Conservation (phyloP, 2,888 invertebrate genomes). For the Nomada goodeniana region DNA sequence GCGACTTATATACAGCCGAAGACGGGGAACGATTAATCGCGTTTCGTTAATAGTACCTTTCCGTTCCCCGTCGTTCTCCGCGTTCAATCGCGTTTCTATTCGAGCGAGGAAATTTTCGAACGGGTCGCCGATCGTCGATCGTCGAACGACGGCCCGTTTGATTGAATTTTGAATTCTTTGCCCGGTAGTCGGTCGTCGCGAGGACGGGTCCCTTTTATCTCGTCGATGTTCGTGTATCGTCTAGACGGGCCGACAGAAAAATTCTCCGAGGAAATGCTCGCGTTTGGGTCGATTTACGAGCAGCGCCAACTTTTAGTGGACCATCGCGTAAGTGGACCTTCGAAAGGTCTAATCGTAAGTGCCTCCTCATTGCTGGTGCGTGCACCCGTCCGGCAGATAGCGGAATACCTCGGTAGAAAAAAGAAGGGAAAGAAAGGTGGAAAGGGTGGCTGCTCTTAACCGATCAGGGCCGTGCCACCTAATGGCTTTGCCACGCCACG, state of each 20-base stretch:
- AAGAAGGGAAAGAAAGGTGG: conserved; percentile 13
- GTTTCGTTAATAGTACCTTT: neutral
- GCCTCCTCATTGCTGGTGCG: conserved; percentile 71
- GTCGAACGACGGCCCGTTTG: neutral
- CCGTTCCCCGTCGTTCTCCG: too few species aligned
- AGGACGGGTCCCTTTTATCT: conserved; percentile 7
- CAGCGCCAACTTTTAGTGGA: conserved; percentile 63
- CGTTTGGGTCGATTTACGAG: conserved; percentile 62
- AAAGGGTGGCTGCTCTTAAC: conserved; percentile 64
- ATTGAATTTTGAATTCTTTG: neutral
- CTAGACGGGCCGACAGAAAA: conserved; percentile 44
- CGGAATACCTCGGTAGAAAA: conserved; percentile 38
- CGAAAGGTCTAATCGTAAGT: conserved; percentile 67
- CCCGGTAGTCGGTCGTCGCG: neutral
- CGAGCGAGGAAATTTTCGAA: too few species aligned
- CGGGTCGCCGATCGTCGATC: neutral
- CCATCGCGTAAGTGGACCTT: conserved; percentile 67
- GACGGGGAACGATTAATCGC: conserved; percentile 30
- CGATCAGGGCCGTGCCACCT: conserved; percentile 62
- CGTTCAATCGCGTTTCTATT: neutral
- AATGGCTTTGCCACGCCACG: conserved; percentile 59
- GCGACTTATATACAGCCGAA: neutral
- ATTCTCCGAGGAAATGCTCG: conserved; percentile 46
- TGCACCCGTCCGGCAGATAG: conserved; percentile 69
- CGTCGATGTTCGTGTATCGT: conserved; percentile 29